phyloP scores from a whole-genome alignment of 2,888 invertebrate genomes.

The Cephus runcator region DNA sequence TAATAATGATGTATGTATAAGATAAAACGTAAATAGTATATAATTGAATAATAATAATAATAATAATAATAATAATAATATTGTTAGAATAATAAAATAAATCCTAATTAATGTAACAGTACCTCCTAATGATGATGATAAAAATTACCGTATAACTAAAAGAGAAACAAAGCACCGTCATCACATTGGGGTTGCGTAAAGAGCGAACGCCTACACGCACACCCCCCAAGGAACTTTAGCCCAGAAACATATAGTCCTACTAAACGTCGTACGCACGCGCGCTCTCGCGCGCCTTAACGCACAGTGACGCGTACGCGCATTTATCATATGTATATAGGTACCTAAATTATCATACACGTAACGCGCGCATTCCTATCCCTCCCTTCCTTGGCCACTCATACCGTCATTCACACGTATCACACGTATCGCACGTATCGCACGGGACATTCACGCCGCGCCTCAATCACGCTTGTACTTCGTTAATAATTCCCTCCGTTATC shows the following conservation, averaged over 20 bases:
- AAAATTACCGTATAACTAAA: conserved; percentile 41
- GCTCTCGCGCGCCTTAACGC: conserved; percentile 15
- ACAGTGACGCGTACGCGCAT: conserved; percentile 20
- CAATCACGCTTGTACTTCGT: background rate
- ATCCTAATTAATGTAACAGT: conserved; percentile 49
- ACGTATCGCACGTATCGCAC: background rate
- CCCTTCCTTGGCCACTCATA: background rate
- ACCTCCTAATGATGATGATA: conserved; percentile 36
- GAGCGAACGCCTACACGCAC: conserved; percentile 26
- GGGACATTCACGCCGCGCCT: background rate
- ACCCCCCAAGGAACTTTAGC: conserved; percentile 61
- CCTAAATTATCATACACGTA: background rate
- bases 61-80: conserved; percentile 42
- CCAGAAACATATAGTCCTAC: conserved; percentile 48
- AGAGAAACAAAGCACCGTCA: conserved; percentile 64
- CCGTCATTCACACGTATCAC: background rate
- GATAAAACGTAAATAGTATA: background rate
- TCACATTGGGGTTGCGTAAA: conserved; percentile 57
- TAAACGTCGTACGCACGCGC: conserved; percentile 20
- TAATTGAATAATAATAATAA: conserved; percentile 35
- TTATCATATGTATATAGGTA: conserved; percentile 5
- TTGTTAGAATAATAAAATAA: conserved; percentile 55
- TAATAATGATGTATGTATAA: conserved; percentile 39
- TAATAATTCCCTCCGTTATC: background rate
- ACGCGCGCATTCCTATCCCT: background rate